Evolutionary conservation across 2,888 invertebrate genomes (phyloP).

Genomic region (Synergus japonicus): DNA sequence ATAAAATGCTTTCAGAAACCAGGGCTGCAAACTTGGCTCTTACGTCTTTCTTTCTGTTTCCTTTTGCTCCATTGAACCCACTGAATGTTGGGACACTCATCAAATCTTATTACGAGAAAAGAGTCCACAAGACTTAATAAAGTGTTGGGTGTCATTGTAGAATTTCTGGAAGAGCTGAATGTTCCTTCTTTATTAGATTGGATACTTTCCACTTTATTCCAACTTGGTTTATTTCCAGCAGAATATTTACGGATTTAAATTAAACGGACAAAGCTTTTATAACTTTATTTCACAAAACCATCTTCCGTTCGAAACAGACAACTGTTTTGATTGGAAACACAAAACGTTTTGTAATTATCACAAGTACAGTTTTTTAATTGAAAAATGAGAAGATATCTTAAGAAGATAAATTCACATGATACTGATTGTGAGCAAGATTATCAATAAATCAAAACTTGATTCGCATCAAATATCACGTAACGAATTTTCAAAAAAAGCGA

Average conservation of each 20-base stretch:
- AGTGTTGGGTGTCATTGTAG: constrained; percentile 53
- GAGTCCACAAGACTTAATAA: constrained; percentile 53
- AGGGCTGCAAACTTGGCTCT: neutral
- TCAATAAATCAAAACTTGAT: neutral
- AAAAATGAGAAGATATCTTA: neutral
- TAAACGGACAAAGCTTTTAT: neutral
- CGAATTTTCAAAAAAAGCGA: constrained; percentile 4
- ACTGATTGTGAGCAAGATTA: neutral
- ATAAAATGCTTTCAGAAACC: neutral
- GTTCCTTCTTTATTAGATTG: neutral
- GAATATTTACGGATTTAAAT: neutral
- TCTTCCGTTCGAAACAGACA: neutral
- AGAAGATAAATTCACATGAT: neutral
- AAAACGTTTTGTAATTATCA: no score
- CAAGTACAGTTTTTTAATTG: neutral
- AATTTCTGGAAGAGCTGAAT: constrained; percentile 4
- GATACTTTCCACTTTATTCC: constrained; percentile 3
- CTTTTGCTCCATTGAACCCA: constrained; percentile 51
- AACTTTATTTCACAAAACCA: neutral
- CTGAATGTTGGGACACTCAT: constrained; percentile 50
- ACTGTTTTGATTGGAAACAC: no score
- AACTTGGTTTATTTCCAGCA: neutral
- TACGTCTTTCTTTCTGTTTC: constrained; percentile 47
- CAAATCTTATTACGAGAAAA: constrained; percentile 56
- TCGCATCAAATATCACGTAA: neutral